These are phyloP conservation scores for Callyntrura guangdongensis DNA, from an alignment of 2,888 invertebrate genomes.

Conservation along the genomic window DNA sequence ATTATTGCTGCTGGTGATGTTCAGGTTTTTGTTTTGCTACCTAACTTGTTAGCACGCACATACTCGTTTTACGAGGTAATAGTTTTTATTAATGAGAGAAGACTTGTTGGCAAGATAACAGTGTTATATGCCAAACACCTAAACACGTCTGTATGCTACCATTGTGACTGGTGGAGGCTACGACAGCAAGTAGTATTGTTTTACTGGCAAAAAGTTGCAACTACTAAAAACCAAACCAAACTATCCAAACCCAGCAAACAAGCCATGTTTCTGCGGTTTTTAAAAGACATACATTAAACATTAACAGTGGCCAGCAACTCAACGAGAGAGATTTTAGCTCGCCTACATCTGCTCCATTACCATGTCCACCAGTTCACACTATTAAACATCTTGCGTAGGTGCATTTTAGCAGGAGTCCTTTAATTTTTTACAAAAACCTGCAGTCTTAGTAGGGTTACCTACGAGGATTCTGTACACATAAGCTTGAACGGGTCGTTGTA, in stretches of 20 bases:
- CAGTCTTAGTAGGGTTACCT: background rate
- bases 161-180: background rate
- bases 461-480: no score
- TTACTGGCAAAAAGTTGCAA: background rate
- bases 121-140: background rate
- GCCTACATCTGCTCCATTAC: conserved; percentile 7
- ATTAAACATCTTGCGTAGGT: background rate
- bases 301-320: conserved; percentile 60
- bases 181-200: background rate
- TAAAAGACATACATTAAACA: conserved; percentile 72
- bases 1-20: no score
- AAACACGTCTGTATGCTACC: background rate
- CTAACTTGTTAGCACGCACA: background rate
- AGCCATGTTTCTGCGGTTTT: conserved; percentile 66
- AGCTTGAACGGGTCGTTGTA: no score
- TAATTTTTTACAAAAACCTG: background rate
- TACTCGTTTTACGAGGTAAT: background rate
- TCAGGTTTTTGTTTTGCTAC: background rate
- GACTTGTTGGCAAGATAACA: conserved; percentile 16
- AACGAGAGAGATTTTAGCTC: conserved; percentile 64
- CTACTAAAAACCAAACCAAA: conserved; percentile 21
- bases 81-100: conserved; percentile 49
- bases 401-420: background rate
- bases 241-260: conserved; percentile 21
- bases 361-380: background rate